Percentiles rank a stretch among this genome's conserved stretches.
phyloP scores from a whole-genome alignment of 2,888 invertebrate genomes.

The Fragum sueziense region DNA sequence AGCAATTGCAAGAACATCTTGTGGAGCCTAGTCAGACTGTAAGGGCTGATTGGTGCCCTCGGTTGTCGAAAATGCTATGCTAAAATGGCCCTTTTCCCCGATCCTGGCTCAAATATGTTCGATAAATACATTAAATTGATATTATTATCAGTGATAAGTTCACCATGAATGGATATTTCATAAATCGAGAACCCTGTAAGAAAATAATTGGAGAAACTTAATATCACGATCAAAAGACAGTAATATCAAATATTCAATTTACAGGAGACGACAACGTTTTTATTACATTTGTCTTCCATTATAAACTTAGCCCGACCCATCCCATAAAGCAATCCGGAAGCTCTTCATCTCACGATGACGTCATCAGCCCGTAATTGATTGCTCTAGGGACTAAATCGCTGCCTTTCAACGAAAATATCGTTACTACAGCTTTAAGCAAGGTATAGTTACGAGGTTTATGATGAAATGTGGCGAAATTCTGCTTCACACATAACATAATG shows the following conservation, averaged over 20 bases:
- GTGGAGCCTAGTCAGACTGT: too few relatives aligned
- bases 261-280: constrained; percentile 15
- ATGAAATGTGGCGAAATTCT: background rate
- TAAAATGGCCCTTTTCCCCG: too few relatives aligned
- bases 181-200: background rate
- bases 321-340: constrained; percentile 27
- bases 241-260: constrained; percentile 14
- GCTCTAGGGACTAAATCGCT: too few relatives aligned
- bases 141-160: too few relatives aligned
- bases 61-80: too few relatives aligned
- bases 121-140: too few relatives aligned
- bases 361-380: constrained; percentile 34
- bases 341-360: constrained; percentile 28
- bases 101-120: too few relatives aligned
- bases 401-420: too few relatives aligned
- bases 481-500: constrained; percentile 17
- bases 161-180: background rate
- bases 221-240: constrained; percentile 1
- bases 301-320: constrained; percentile 12
- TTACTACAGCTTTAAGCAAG: too few relatives aligned
- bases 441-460: too few relatives aligned
- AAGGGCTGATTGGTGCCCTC: too few relatives aligned
- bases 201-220: background rate
- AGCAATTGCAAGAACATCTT: too few relatives aligned
- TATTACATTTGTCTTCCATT: constrained; percentile 15